Evolutionary conservation across 2,113 vertebrate genomes (phyloP), one percentile per base, ranked within the genome.

Genomic region (Eonycteris spelaea): DNA sequence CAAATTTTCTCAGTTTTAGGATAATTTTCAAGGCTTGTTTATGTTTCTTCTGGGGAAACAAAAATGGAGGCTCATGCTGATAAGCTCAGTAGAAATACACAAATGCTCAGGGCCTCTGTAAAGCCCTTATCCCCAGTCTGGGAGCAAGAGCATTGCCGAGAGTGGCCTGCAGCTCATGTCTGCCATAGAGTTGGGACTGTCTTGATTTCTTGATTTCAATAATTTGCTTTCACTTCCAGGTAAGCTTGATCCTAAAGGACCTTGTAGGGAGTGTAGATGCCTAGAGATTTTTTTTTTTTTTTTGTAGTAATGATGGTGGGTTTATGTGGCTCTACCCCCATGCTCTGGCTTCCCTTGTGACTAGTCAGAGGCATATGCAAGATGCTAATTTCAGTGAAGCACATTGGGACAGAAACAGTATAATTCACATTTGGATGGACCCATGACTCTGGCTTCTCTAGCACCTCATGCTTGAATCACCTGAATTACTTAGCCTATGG

Each of bases 11-110:
- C 67, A 82, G 85, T 92, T 92, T 95, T 84, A 55, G 90, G 33
- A 89, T 87, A 12, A 40, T 91, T 96, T 92, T 93, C 73, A 57
- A 91, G 84, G n/a, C 65, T 95, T 55, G 12, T 96, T 92, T 94
- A 73, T 82, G 61, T 86, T 26, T 88, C 80, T 70, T 91, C 8
- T 24, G 33, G 85, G 77, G 65, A 92, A 88, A 48, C 24, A 57
- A 55, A 88, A 83, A 59, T 93, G 43, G 51, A 48, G 35, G 22
- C 61, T 61, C 18, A 48, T 38, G 61, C 80, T 93, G 84, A 88
- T 88, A 82, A 95, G 82, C 11, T 63, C 12, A 14, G 6, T 85
- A 57, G 51, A 89, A 84, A 77, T 33, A 67, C 16, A 18, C 53
- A 86, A 38, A 83, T 84, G 14, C 18, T 83, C 28, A 35, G 68